Evolutionary conservation across 1,140 invertebrate species (phyloP).

Genomic region (Calycopis cecrops): DNA sequence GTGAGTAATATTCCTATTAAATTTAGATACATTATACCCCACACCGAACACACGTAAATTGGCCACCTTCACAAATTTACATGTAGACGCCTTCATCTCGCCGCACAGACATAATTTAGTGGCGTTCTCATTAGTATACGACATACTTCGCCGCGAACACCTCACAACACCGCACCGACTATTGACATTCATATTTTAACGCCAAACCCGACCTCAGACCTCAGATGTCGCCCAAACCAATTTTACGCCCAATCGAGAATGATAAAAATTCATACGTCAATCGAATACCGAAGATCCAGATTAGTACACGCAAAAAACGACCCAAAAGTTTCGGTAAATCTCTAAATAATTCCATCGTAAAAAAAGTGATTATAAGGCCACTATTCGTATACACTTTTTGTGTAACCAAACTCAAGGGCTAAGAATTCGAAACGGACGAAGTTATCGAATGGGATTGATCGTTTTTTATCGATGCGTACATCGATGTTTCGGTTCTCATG

Average conservation of each 20-base stretch:
- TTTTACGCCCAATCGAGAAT: constrained; percentile 65
- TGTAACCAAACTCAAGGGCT: constrained; percentile 42
- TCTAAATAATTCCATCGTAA: constrained; percentile 44
- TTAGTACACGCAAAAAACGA: constrained; percentile 45
- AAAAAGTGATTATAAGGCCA: constrained; percentile 51
- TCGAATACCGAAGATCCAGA: constrained; percentile 31
- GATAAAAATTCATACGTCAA: constrained; percentile 69
- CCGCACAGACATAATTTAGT: constrained; percentile 59
- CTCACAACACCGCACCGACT: constrained; percentile 45
- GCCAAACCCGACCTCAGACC: constrained; percentile 51
- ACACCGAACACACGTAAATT: constrained; percentile 14
- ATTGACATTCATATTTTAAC: constrained; percentile 68
- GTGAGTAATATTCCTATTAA: constrained; percentile 12
- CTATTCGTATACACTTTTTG: constrained; percentile 53
- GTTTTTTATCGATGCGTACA: constrained; percentile 46
- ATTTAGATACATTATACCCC: constrained; percentile 20
- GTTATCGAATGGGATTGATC: constrained; percentile 38
- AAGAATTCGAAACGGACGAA: constrained; percentile 60
- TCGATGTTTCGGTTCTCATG: constrained; percentile 54
- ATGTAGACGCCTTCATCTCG: constrained; percentile 56
- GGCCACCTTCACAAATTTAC: constrained; percentile 47
- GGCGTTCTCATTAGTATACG: constrained; percentile 57
- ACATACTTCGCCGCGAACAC: constrained; percentile 38
- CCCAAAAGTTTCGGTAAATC: constrained; percentile 26
- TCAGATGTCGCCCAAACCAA: constrained; percentile 53